Percentiles rank a stretch among this genome's conserved stretches.
phyloP scores from a whole-genome alignment of 2,113 vertebrate genomes.

The Tursiops truncatus region DNA sequence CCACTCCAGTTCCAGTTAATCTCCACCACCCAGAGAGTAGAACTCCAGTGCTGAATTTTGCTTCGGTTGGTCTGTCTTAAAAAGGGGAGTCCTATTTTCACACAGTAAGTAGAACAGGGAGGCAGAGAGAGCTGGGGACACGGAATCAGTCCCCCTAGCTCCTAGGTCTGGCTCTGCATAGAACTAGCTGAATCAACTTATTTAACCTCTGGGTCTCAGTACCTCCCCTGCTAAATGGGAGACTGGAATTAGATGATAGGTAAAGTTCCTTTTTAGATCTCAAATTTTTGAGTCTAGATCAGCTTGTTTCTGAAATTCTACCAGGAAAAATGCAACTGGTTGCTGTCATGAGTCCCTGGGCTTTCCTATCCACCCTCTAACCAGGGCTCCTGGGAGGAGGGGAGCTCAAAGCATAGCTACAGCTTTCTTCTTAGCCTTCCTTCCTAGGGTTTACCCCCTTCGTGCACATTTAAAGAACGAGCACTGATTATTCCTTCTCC shows the following conservation, averaged over 20 bases:
- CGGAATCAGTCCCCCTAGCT: not conserved
- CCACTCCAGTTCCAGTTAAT: fast-evolving
- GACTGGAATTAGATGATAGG: not conserved
- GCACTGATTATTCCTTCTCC: not conserved
- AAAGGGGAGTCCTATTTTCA: not conserved
- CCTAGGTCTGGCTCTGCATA: not conserved
- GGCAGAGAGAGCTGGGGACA: not conserved
- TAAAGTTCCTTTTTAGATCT: not conserved
- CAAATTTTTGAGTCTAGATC: not conserved
- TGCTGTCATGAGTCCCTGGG: not conserved
- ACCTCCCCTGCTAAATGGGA: not conserved
- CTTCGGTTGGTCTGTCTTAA: not conserved
- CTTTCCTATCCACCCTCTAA: not conserved
- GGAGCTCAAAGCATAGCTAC: not conserved
- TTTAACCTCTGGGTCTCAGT: not conserved
- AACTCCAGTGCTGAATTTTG: not conserved
- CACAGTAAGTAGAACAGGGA: fast-evolving
- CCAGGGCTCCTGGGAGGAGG: not conserved
- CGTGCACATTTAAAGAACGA: not conserved
- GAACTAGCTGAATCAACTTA: too few species aligned
- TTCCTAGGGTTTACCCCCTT: not conserved
- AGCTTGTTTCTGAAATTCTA: not conserved
- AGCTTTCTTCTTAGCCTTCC: not conserved
- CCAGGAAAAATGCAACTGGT: not conserved
- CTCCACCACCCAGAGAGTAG: fast-evolving